Evolutionary conservation across 2,797 vertebrate species (phyloP), one percentile per base, ranked within the genome.

Genomic region (Sphenopsis melanotis): DNA sequence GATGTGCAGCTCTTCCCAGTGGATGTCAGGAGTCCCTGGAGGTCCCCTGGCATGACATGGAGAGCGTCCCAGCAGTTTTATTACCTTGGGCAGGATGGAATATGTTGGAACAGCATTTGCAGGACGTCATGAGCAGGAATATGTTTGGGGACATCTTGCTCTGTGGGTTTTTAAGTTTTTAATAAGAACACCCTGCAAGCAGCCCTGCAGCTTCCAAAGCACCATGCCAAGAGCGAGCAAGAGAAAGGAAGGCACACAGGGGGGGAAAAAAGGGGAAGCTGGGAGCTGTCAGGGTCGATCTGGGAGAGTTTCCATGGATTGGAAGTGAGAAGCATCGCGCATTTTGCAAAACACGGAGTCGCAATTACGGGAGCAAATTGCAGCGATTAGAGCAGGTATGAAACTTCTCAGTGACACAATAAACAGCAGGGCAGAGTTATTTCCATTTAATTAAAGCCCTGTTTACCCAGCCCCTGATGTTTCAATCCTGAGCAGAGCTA

Each of bases 171-270:
- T 93, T 91, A 59, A 15, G 37, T 23, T 81, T 92, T 94, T 92
- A 61, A 20, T 64, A 52, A 22, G 76, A 82, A 94, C 84, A 92
- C 86, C 83, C 80, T 91, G 90, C 90, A 90, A 95, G 94, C 60
- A 95, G 92, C 77, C 92, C 90, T 49, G 32, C 71, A 66, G 85
- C 93, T 95, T 97, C 95, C 93, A 91, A 71, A 95, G 87, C 60
- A 89, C 84, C 93, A 71, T 87, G 87, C 94, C 94, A 93, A 80
- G 60, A 74, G 59, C 0, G 20, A 83, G 69, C 59, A 9, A 10
- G 90, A 83, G 95, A 70, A 46, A 92, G 63, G 56, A 96, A 90
- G 95, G 96, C 94, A 70, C 79, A 63, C 22, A 41, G 59, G 34
- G 74, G 69, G 37, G 53, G 2, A 13, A 57, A 85, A 86, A 83